Evolutionary conservation across 2,113 vertebrate genomes (phyloP).

Genomic region (Bufo gargarizans): DNA sequence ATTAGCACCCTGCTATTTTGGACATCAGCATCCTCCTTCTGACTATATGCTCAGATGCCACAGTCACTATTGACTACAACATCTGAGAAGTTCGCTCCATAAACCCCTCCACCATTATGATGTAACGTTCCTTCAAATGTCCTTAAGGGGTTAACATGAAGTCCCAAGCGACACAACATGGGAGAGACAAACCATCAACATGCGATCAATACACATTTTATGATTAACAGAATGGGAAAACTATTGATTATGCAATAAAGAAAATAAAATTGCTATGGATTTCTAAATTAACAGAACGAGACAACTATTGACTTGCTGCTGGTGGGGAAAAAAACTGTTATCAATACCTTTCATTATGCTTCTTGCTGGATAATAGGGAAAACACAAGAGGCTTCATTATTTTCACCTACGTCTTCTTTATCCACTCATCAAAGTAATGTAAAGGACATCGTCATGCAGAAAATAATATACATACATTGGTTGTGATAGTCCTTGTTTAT

Average conservation of each 20-base stretch:
- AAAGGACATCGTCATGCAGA: no score
- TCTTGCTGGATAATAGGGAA: constrained; percentile 17
- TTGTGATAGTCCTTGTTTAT: no score
- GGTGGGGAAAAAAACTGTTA: constrained; percentile 8
- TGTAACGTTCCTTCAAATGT: no score
- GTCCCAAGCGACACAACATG: neutral
- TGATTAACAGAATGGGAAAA: constrained; percentile 36
- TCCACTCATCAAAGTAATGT: neutral
- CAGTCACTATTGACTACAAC: no score
- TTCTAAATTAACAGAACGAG: constrained; percentile 33
- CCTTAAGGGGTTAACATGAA: neutral
- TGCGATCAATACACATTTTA: constrained; percentile 31
- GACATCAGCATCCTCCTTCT: no score
- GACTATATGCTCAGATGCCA: no score
- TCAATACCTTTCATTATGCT: constrained; percentile 31
- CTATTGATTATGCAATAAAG: constrained; percentile 45
- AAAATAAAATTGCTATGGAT: constrained; percentile 43
- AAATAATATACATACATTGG: no score
- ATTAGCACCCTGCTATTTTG: no score
- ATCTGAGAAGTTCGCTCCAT: no score
- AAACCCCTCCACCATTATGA: no score
- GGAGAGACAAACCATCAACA: neutral
- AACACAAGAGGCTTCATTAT: constrained; percentile 22
- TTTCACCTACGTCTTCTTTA: neutral
- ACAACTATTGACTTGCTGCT: constrained; percentile 28